Conservation (phyloP, 2,888 invertebrate genomes). For the Teinopalpus imperialis region DNA sequence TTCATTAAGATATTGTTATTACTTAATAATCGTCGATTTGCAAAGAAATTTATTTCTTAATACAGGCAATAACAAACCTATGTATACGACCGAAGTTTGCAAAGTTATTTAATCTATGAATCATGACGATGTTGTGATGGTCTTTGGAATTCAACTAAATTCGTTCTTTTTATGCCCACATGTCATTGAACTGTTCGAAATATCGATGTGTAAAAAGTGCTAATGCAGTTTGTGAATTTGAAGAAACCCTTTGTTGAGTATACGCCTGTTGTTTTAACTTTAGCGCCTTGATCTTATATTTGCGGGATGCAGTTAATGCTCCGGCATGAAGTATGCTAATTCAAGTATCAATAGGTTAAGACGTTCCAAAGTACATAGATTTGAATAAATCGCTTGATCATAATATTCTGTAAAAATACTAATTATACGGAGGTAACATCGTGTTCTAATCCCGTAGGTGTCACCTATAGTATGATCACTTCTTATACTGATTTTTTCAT, state of each 20-base stretch:
- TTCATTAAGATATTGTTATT: conserved; percentile 27
- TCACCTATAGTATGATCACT: too few relatives aligned
- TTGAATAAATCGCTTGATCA: conserved; percentile 1
- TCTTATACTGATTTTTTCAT: too few relatives aligned
- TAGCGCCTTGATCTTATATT: conserved; percentile 18
- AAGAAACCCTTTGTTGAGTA: conserved; percentile 23
- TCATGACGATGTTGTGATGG: conserved; percentile 8
- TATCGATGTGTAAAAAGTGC: conserved; percentile 24
- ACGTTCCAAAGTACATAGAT: neutral
- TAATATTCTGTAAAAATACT: conserved; percentile 1
- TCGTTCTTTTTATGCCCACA: conserved; percentile 6
- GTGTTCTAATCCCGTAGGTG: too few relatives aligned
- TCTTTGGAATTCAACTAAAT: conserved; percentile 16
- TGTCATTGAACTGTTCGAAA: conserved; percentile 27
- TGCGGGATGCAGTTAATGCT: conserved; percentile 19
- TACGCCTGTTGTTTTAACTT: conserved; percentile 17
- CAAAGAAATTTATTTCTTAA: conserved; percentile 26
- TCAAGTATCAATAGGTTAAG: conserved; percentile 8
- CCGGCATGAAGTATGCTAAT: conserved; percentile 17
- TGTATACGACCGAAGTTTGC: conserved; percentile 10
- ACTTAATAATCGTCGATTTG: conserved; percentile 26
- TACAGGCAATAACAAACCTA: conserved; percentile 20
- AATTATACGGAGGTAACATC: neutral
- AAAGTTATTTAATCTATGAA: conserved; percentile 20
- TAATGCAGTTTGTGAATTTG: conserved; percentile 27